Percentiles rank a stretch among this genome's conserved stretches.
These are phyloP conservation scores for Dasysyrphus albostriatus DNA, from an alignment of 2,888 invertebrate species.

Conservation along the genomic window DNA sequence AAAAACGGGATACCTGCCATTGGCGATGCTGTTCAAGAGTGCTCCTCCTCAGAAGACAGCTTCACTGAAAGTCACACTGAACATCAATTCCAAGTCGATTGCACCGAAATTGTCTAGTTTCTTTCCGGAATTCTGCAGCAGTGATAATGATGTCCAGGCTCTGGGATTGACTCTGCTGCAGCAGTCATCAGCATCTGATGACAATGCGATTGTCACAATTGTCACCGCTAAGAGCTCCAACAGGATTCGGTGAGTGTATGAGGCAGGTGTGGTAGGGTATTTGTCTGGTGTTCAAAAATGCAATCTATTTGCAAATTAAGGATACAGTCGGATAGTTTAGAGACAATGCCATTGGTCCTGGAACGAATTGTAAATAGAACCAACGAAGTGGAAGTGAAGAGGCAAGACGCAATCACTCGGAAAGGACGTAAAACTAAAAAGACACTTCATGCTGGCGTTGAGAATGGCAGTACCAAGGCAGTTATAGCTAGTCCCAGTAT, in stretches of 20 bases:
- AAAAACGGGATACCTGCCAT: conserved; percentile 80
- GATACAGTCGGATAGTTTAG: conserved; percentile 82
- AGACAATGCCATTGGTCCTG: conserved; percentile 81
- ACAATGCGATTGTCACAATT: conserved; percentile 81
- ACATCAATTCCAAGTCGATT: conserved; percentile 79
- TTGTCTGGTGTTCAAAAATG: conserved; percentile 41
- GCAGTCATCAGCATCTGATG: conserved; percentile 70
- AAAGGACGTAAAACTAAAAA: conserved; percentile 57
- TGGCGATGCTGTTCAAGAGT: conserved; percentile 80
- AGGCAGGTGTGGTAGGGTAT: background rate
- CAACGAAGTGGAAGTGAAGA: conserved; percentile 74
- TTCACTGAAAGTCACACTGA: conserved; percentile 81
- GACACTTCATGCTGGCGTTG: conserved; percentile 10
- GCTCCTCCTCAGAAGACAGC: conserved; percentile 82
- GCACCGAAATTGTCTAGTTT: conserved; percentile 79
- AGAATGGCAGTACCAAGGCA: conserved; percentile 77
- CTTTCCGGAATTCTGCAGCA: conserved; percentile 80
- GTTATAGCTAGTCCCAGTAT: conserved; percentile 79
- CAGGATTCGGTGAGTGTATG: conserved; percentile 80
- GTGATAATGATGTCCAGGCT: conserved; percentile 80
- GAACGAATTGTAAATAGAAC: conserved; percentile 80
- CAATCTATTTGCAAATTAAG: conserved; percentile 77
- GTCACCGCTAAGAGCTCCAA: conserved; percentile 83
- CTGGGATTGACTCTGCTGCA: conserved; percentile 80
- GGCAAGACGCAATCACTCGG: conserved; percentile 77